These are phyloP conservation scores for Zygaena filipendulae DNA, from an alignment of 2,888 invertebrate species.

Conservation along the genomic window DNA sequence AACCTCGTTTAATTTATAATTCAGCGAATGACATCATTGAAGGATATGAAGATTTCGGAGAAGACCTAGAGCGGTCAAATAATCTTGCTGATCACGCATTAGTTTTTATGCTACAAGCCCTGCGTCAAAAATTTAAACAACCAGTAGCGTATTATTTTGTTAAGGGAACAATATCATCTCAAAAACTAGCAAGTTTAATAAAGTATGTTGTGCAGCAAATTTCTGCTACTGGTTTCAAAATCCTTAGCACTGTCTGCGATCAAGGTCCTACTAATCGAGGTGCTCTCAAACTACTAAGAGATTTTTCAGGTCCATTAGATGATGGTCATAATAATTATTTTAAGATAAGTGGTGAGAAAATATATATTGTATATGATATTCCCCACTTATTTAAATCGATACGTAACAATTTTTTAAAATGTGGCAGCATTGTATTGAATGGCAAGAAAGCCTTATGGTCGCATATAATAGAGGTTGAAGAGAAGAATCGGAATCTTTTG, in stretches of 20 bases:
- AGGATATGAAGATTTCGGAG: slow-evolving; percentile 14
- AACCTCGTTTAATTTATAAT: slow-evolving; percentile 11
- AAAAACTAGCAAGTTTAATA: slow-evolving; percentile 9
- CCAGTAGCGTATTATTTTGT: slow-evolving; percentile 18
- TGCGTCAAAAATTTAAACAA: slow-evolving; percentile 16
- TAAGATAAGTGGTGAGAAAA: slow-evolving; percentile 2
- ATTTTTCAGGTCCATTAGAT: not conserved
- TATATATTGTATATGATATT: slow-evolving; percentile 7
- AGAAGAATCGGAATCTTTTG: not conserved
- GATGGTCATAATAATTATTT: slow-evolving; percentile 1
- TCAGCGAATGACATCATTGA: slow-evolving; percentile 10
- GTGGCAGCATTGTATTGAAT: not conserved
- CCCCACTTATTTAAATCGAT: slow-evolving; percentile 8
- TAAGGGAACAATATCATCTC: slow-evolving; percentile 13
- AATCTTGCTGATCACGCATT: slow-evolving; percentile 15
- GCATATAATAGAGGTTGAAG: slow-evolving; percentile 3
- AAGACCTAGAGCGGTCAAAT: slow-evolving; percentile 1
- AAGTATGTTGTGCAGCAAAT: slow-evolving; percentile 9
- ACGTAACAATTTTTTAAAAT: slow-evolving; percentile 5
- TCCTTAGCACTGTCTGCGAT: not conserved
- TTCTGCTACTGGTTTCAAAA: not conserved
- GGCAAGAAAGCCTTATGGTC: slow-evolving; percentile 4
- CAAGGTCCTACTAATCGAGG: not conserved
- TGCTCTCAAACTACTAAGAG: not conserved
- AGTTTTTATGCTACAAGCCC: slow-evolving; percentile 17